These are phyloP conservation scores for Rhyacichthys aspro DNA, from an alignment of 2,797 vertebrate species.

Conservation along the genomic window DNA sequence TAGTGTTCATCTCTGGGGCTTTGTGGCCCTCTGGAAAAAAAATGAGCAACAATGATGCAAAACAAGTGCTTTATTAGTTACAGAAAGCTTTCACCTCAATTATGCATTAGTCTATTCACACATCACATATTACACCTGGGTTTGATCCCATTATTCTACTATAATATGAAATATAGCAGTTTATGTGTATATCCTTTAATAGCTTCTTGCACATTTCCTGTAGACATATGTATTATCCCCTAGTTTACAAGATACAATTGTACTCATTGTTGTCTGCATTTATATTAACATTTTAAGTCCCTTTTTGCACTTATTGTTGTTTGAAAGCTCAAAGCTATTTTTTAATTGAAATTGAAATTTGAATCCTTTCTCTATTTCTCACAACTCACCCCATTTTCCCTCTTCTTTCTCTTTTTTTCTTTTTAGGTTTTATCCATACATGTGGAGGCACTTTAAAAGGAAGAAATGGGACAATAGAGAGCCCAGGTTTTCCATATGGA, in stretches of 20 bases:
- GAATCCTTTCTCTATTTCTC: background rate
- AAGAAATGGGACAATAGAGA: conserved; percentile 97
- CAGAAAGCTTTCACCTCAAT: conserved; percentile 25
- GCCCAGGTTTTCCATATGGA: conserved; percentile 97
- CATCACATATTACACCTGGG: background rate
- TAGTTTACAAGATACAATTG: background rate
- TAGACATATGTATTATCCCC: no score
- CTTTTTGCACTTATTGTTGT: conserved; percentile 31
- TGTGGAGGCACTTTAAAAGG: conserved; percentile 98
- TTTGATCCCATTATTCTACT: no score
- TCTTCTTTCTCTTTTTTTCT: conserved; percentile 29
- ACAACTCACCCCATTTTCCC: conserved; percentile 12
- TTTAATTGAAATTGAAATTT: background rate
- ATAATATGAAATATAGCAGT: background rate
- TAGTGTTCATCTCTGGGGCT: conserved; percentile 36
- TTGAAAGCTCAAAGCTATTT: conserved; percentile 15
- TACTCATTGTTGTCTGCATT: background rate
- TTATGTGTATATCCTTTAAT: no score
- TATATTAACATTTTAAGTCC: conserved; percentile 3
- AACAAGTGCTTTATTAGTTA: conserved; percentile 24
- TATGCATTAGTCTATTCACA: conserved; percentile 31
- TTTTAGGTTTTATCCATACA: conserved; percentile 95
- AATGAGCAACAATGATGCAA: conserved; percentile 38
- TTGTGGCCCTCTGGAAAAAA: conserved; percentile 28
- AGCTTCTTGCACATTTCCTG: no score